phyloP scores from a whole-genome alignment of 2,113 vertebrate genomes.

The Hyaena hyaena region DNA sequence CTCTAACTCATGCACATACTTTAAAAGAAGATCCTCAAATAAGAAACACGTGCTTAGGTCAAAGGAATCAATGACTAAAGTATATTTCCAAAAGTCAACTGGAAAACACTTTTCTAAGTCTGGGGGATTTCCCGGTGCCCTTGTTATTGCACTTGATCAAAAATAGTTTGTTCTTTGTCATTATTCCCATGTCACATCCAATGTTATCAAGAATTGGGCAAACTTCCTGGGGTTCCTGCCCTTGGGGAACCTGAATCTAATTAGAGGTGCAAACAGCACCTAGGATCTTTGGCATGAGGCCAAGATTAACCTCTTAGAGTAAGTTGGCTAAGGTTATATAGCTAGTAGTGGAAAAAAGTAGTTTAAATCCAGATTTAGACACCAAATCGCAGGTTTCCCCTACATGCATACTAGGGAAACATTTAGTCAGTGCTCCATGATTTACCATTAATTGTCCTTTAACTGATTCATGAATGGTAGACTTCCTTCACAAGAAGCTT shows the following conservation, averaged over 20 bases:
- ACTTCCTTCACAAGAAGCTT: neutral
- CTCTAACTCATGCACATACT: neutral
- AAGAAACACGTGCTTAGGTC: neutral
- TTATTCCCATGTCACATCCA: neutral
- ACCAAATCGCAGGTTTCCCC: neutral
- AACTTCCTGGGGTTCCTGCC: neutral
- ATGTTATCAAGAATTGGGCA: neutral
- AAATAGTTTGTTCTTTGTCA: neutral
- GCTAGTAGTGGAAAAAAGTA: neutral
- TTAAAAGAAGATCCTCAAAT: neutral
- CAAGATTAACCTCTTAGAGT: neutral
- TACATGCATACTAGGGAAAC: neutral
- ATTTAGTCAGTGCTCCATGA: accelerated
- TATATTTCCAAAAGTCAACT: neutral
- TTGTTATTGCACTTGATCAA: neutral
- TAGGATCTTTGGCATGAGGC: neutral
- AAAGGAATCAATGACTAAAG: neutral
- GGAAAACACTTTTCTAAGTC: neutral
- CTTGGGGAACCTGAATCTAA: neutral
- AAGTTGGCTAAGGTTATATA: neutral
- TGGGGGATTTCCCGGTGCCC: neutral
- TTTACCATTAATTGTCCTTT: neutral
- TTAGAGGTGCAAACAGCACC: neutral
- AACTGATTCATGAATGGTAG: neutral
- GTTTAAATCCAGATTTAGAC: neutral